phyloP scores from a whole-genome alignment of 1,140 invertebrate genomes.

The Bombyx mandarina region DNA sequence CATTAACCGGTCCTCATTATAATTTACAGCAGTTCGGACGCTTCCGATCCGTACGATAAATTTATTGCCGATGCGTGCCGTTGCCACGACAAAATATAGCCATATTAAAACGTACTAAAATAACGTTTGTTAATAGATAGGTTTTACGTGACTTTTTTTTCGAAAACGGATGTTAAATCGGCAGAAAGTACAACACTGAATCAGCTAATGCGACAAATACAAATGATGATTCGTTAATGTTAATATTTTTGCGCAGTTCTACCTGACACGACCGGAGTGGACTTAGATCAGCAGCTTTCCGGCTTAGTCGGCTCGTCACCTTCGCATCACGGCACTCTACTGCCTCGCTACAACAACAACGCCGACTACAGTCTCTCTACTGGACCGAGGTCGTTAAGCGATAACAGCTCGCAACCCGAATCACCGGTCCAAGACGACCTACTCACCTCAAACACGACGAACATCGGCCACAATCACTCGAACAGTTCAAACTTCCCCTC shows the following conservation, averaged over 20 bases:
- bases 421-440: conserved; percentile 86
- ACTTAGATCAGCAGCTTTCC: conserved; percentile 83
- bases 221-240: too few species aligned
- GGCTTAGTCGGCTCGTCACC: conserved; percentile 76
- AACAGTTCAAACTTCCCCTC: conserved; percentile 77
- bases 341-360: conserved; percentile 74
- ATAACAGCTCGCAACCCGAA: conserved; percentile 86
- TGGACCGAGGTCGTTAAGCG: conserved; percentile 80
- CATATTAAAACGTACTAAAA: conserved; percentile 41
- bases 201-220: too few species aligned
- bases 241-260: conserved; percentile 71
- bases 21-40: conserved; percentile 50
- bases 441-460: conserved; percentile 72
- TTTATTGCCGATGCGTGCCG: conserved; percentile 52
- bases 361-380: conserved; percentile 64
- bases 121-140: not conserved
- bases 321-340: conserved; percentile 63
- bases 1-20: conserved; percentile 59
- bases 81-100: conserved; percentile 41
- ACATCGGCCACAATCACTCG: conserved; percentile 75
- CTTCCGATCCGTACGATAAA: conserved; percentile 46
- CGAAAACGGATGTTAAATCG: too few species aligned
- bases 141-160: too few species aligned
- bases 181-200: too few species aligned
- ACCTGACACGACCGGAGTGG: conserved; percentile 81